Base-by-base conservation (phyloP, 2,797 vertebrate genomes). In the Epinephelus coioides region DNA sequence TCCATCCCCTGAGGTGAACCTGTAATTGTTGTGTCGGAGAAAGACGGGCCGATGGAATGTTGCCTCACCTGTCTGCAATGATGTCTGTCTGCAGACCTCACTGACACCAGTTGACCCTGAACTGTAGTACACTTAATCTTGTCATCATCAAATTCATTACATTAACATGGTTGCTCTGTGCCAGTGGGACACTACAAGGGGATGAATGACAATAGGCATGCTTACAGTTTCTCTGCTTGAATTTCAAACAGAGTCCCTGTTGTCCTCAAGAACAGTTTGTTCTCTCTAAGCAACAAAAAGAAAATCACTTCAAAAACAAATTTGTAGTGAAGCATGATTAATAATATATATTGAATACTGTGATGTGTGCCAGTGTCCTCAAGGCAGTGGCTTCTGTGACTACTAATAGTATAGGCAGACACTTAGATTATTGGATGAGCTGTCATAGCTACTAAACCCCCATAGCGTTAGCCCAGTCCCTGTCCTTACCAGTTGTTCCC, bases 101-200 rank as follows among this genome's bases (percentile, higher is more conserved):
- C n/a, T 55, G 79, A 85, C 77, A 81, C 54, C 69, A 72, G 75
- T 66, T 81, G 79, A 86, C 78, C 73, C 65, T 23, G 23, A 50
- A 53, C 66, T 76, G 49, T 61, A 60, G 82, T 59, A 47, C 60
- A 69, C 23, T 77, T 73, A 49, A 70, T 78, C 64, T 69, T 75
- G 69, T 84, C 40, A 69, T 73, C 66, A 60, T 57, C 55, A 73
- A 62, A 74, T 70, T 77, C 49, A 81, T 76, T 44, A 68, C 49
- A 49, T 73, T 78, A 76, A 64, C 59, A 57, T 47, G 55, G 72
- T 55, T 82, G 57, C 55, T 62, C 51, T 78, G 73, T 83, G 78
- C 64, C 67, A 66, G 62, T 43, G 56, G 59, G 54, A 68, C 34
- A 21, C 40, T 47, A 51, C 38, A 43, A 60, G 18, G 55, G 19